Evolutionary conservation across 2,113 vertebrate genomes (phyloP).

Genomic region (Myotis davidii): DNA sequence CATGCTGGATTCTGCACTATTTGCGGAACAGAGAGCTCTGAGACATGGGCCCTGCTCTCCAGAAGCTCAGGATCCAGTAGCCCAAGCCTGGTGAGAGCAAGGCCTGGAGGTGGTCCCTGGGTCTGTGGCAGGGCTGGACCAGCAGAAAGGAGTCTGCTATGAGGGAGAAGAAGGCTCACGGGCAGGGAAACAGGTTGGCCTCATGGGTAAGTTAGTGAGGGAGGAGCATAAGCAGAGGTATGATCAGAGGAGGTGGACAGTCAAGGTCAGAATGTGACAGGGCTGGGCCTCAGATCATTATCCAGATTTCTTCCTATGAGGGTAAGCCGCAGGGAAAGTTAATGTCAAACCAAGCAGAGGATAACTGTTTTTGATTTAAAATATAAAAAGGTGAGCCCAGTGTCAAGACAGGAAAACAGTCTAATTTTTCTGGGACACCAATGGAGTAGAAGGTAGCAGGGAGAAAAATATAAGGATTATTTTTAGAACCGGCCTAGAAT

Average conservation of each 20-base stretch:
- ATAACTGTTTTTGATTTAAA: constrained; percentile 35
- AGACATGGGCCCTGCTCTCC: not conserved
- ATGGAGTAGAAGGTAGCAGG: not conserved
- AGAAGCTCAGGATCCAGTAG: not conserved
- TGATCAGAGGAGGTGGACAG: not conserved
- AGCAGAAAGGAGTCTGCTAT: not conserved
- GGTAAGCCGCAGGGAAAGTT: not conserved
- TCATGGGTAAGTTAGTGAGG: not conserved
- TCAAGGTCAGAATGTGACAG: not conserved
- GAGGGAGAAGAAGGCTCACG: not conserved
- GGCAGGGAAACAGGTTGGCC: not conserved
- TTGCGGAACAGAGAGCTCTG: not conserved
- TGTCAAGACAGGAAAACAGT: not conserved
- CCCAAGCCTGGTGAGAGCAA: not conserved
- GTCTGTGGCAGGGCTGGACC: not conserved
- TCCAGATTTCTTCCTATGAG: not conserved
- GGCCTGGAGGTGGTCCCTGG: not conserved
- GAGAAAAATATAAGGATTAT: not conserved
- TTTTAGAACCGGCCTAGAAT: no score
- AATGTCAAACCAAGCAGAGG: not conserved
- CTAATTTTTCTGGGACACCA: constrained; percentile 30
- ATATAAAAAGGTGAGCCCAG: not conserved
- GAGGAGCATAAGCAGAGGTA: not conserved
- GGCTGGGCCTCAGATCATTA: not conserved
- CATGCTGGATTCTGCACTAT: not conserved